Base-by-base conservation (phyloP, 2,797 vertebrate species). In the Tapera naevia region DNA sequence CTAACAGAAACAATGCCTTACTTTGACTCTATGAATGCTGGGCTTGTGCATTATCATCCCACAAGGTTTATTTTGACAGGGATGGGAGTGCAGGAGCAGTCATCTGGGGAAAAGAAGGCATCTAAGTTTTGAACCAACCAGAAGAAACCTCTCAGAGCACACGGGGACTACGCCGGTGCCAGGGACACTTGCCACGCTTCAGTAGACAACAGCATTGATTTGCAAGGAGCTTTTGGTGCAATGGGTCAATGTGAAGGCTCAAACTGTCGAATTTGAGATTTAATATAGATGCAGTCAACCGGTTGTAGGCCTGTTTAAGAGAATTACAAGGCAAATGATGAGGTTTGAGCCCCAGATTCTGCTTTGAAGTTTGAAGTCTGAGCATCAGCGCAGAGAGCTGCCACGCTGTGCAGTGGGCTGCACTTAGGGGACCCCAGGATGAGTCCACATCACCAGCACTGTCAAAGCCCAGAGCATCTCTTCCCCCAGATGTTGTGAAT, bases 211-310 rank as follows among this genome's bases (percentile, higher is more conserved):
- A 84, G 57, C 81, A 70, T 39, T 80, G 94, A 80, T 95, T 86
- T 92, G 91, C 51, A 74, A 87, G 92, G 88, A 92, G 94, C 89
- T 96, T 96, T 96, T 45, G 30, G 88, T 80, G 76, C 88, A 92
- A 50, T 37, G 89, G 86, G 84, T 91, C 81, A 51, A 82, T 79
- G 67, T 28, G 50, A 86, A 89, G 58, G 39, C 64, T 89, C 79
- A 86, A 82, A 76, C 50, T 67, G 67, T 72, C 84, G 56, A 84
- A 91, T 83, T 13, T 66, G 86, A 75, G 89, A 84, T 85, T 95
- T 95, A 82, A 83, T 58, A 84, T 27, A 92, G 82, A 69, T 65
- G 64, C 94, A 74, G 93, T 95, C 95, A 96, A 95, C 90, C 71
- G 85, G 39, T 73, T 88, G 84, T 84, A 67, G 51, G 84, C 73